Evolutionary conservation across 2,113 vertebrate species (phyloP), one percentile per base, ranked within the genome.

Genomic region (Anser brachyrhynchus): DNA sequence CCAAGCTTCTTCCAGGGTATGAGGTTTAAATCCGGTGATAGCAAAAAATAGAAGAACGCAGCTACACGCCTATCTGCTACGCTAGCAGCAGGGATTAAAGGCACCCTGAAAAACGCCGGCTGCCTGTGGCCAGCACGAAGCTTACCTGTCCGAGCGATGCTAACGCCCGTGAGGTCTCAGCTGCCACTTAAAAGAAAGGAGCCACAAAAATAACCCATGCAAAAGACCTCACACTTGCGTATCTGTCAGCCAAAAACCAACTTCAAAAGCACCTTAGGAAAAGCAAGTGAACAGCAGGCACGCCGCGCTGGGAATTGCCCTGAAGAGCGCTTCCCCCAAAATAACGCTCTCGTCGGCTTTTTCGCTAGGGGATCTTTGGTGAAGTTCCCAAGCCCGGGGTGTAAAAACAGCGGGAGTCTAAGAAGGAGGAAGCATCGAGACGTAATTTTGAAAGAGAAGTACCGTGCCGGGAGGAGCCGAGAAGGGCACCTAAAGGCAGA

Each of bases 361-460:
- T 80, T 22, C 54, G 28, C 33, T 16, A 67, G 91, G 95, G 95
- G 84, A 95, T 95, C 84, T 97, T 90, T 89, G 81, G 64, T 78
- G 12, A 94, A 96, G 59, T 91, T 96, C 77, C 95, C 89, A 80
- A 82, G 61, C 44, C 61, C 70, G 19, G 18, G 4, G 73, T 0
- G 1, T 57, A 46, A 46, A 52, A 61, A 43, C 15, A 46, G 41
- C 41, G 59, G 37, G 91, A 85, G 69, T 4, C 54, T 70, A 61
- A 85, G 55, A 19, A 91, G 57, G 81, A 80, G 64, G 93, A 96
- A 92, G 80, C 91, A 93, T 18, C 64, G 28, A 0, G 31, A 57
- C 62, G 74, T 54, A 10, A 84, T 65, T 87, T 89, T 82, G 65
- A 54, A 69, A 72, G 64, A 65, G 76, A 92, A 94, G 39, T 25